Evolutionary conservation across 2,113 vertebrate genomes (phyloP).

Genomic region (Paraplagusia blochii): DNA sequence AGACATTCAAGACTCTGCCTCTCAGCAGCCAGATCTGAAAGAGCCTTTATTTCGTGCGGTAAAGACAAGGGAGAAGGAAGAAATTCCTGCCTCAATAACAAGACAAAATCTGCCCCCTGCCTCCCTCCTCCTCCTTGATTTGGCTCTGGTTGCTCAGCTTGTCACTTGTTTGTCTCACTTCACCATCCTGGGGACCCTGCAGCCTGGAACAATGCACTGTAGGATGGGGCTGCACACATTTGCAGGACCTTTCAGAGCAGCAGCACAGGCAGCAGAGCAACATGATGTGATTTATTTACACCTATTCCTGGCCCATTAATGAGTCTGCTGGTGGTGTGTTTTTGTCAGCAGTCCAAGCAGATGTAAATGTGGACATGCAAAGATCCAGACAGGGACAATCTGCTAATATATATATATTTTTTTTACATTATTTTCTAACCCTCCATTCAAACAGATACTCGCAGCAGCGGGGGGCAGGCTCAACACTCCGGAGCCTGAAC

Average conservation of each 20-base stretch:
- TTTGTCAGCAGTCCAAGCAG: constrained; percentile 31
- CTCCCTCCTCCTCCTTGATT: background rate
- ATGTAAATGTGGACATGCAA: constrained; percentile 7
- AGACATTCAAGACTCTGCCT: constrained; percentile 59
- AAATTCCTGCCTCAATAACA: constrained; percentile 42
- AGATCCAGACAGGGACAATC: constrained; percentile 9
- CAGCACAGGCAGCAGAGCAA: constrained; percentile 3
- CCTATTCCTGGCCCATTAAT: background rate
- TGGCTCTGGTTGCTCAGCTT: constrained; percentile 27
- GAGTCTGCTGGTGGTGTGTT: background rate
- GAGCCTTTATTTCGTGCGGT: constrained; percentile 9
- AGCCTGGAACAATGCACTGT: constrained; percentile 63
- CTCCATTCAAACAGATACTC: constrained; percentile 33
- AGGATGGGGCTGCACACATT: constrained; percentile 22
- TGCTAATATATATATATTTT: too few species aligned
- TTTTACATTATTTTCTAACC: background rate
- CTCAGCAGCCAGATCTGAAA: constrained; percentile 45
- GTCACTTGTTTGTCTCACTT: constrained; percentile 68
- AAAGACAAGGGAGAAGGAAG: constrained; percentile 12
- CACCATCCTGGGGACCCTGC: constrained; percentile 40
- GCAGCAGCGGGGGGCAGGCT: constrained; percentile 7
- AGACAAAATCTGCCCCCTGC: constrained; percentile 15
- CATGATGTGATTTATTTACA: background rate
- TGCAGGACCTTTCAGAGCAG: constrained; percentile 23
- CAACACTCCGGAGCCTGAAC: constrained; percentile 3